Conservation (phyloP, 2,797 vertebrate species). For the Helarctos malayanus region DNA sequence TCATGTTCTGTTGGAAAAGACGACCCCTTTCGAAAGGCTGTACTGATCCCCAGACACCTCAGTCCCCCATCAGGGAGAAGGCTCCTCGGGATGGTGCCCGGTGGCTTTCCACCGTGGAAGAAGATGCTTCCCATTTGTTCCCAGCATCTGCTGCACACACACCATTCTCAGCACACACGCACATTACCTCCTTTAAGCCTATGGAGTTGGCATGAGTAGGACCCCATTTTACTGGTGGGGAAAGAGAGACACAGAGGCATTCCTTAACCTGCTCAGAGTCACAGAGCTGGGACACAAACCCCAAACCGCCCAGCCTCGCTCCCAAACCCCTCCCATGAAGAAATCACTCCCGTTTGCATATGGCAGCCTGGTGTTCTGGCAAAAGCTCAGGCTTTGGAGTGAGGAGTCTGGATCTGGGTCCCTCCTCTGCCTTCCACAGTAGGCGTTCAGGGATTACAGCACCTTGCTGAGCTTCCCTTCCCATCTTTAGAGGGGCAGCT, state of each 20-base stretch:
- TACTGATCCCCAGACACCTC: neutral
- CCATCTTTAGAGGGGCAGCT: no score
- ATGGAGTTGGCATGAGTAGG: neutral
- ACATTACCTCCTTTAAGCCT: neutral
- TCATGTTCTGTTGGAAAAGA: constrained; percentile 75
- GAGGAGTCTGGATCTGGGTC: neutral
- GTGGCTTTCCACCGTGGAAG: neutral
- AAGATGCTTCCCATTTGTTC: neutral
- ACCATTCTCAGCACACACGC: neutral
- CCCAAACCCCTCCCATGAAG: neutral
- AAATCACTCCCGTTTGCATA: neutral
- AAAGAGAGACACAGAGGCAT: neutral
- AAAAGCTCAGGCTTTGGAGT: neutral
- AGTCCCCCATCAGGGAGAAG: neutral
- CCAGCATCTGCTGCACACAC: accelerated
- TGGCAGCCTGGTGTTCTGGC: neutral
- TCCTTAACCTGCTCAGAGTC: neutral
- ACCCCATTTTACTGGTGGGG: neutral
- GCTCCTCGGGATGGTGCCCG: neutral
- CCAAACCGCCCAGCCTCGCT: neutral
- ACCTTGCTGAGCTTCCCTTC: neutral
- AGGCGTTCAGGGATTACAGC: neutral
- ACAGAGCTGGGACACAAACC: neutral
- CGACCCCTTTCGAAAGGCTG: constrained; percentile 34
- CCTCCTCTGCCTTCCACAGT: neutral